These are phyloP conservation scores for Conops quadrifasciatus DNA, from an alignment of 2,888 invertebrate genomes.

Conservation along the genomic window DNA sequence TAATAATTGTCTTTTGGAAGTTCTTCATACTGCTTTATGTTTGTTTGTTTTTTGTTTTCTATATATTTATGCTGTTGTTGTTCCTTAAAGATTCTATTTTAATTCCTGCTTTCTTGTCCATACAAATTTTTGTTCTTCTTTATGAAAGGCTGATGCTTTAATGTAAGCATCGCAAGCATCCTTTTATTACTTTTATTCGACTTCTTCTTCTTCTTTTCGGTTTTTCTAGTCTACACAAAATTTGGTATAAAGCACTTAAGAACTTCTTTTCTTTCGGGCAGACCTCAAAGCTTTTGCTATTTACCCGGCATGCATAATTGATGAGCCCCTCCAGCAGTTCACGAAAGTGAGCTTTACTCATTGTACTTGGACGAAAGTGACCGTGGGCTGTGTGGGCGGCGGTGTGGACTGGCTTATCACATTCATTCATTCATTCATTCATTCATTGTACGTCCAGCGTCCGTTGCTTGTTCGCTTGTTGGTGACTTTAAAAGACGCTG, in stretches of 20 bases:
- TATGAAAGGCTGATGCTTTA: too few species aligned
- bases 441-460: background rate
- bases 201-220: background rate
- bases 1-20: too few species aligned
- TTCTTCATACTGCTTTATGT: too few species aligned
- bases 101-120: too few species aligned
- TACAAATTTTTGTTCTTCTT: too few species aligned
- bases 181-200: background rate
- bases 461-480: background rate
- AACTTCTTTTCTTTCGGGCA: constrained; percentile 4
- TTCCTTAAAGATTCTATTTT: too few species aligned
- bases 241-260: constrained; percentile 8
- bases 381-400: background rate
- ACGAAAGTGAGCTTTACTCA: constrained; percentile 14
- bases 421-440: background rate
- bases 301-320: constrained; percentile 55
- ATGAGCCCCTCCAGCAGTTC: constrained; percentile 41
- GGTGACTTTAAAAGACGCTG: background rate
- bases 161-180: background rate
- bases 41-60: too few species aligned
- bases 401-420: background rate
- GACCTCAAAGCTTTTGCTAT: constrained; percentile 36
- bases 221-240: background rate
- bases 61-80: too few species aligned
- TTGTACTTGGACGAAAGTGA: too few species aligned